These are phyloP conservation scores for Mycalesis mineus DNA, from an alignment of 2,888 invertebrate species.

Conservation along the genomic window DNA sequence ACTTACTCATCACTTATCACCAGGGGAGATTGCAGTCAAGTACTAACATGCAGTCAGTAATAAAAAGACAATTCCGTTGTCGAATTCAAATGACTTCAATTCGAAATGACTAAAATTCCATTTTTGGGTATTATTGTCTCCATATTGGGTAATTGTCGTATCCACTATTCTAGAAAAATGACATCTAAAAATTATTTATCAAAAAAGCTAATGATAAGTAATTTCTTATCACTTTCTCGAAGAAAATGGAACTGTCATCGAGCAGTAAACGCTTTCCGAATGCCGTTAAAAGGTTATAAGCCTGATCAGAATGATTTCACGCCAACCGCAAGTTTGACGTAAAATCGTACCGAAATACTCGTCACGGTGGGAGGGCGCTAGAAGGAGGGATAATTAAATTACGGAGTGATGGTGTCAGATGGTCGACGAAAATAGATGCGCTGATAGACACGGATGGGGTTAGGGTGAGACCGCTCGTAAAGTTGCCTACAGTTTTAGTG, in stretches of 20 bases:
- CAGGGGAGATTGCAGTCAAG: no score
- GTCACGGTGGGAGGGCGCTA: constrained; percentile 29
- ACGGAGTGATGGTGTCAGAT: constrained; percentile 22
- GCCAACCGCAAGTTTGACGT: constrained; percentile 17
- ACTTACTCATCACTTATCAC: no score
- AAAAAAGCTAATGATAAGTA: no score
- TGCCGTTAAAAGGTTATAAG: background rate
- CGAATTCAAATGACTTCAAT: no score
- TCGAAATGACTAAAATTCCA: no score
- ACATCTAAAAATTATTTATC: no score
- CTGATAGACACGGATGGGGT: constrained; percentile 21
- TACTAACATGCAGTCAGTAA: no score
- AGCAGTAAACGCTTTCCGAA: background rate
- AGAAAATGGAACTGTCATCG: background rate
- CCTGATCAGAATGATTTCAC: constrained; percentile 10
- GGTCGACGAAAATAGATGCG: constrained; percentile 24
- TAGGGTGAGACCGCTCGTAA: constrained; percentile 1
- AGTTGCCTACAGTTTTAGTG: background rate
- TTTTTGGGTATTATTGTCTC: no score
- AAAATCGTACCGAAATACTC: constrained; percentile 24
- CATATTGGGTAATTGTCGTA: no score
- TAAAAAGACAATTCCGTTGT: no score
- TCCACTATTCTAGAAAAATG: no score
- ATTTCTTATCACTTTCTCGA: background rate
- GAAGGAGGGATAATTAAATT: constrained; percentile 29